Evolutionary conservation across 2,113 vertebrate species (phyloP).

Genomic region (Cnemophilus loriae): DNA sequence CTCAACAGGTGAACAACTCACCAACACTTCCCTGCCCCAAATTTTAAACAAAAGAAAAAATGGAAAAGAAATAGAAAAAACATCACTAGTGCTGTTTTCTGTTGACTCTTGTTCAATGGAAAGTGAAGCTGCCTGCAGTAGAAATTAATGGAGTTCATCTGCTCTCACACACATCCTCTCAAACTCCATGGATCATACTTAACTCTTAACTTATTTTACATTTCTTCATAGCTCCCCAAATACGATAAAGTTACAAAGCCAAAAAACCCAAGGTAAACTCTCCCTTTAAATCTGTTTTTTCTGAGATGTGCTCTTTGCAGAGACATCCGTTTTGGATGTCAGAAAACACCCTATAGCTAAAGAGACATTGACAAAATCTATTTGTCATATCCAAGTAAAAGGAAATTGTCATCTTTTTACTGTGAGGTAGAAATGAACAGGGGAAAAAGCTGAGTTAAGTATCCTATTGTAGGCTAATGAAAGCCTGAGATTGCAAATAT

Average conservation of each 20-base stretch:
- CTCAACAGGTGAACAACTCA: neutral
- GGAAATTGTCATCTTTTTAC: neutral
- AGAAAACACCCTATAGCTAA: neutral
- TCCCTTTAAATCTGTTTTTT: neutral
- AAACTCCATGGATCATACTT: neutral
- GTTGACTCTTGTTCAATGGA: neutral
- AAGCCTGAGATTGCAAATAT: neutral
- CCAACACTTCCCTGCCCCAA: neutral
- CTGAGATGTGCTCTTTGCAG: neutral
- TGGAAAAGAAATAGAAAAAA: neutral
- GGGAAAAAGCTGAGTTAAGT: neutral
- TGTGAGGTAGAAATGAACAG: neutral
- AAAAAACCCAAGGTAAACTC: neutral
- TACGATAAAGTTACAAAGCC: neutral
- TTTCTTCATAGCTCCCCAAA: neutral
- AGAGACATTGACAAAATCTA: neutral
- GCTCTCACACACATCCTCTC: neutral
- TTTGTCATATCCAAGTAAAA: neutral
- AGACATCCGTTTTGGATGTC: neutral
- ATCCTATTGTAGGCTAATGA: neutral
- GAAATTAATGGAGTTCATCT: neutral
- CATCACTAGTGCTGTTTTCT: neutral
- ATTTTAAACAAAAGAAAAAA: too few relatives aligned
- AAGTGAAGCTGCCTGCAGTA: neutral
- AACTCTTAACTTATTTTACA: neutral